phyloP scores from a whole-genome alignment of 2,113 vertebrate genomes.

The Xiphorhynchus elegans region DNA sequence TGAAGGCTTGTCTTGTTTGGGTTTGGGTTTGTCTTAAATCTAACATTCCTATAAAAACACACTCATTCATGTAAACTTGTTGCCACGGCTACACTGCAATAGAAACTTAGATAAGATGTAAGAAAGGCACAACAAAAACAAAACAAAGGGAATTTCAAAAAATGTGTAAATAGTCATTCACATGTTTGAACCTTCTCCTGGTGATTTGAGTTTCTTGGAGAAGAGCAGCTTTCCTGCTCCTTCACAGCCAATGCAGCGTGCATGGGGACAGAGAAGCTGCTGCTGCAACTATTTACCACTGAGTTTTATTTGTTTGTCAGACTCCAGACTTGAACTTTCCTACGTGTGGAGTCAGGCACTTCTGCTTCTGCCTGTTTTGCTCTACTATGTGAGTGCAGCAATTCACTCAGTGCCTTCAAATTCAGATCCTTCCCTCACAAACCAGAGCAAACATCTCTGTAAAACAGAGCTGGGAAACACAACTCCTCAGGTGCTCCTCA shows the following conservation, averaged over 20 bases:
- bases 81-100: conserved; percentile 2
- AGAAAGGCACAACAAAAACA: background rate
- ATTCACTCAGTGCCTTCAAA: background rate
- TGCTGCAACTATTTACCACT: background rate
- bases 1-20: background rate
- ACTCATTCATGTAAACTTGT: background rate
- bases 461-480: background rate
- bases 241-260: background rate
- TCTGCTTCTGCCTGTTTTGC: background rate
- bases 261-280: background rate
- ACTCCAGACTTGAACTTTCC: background rate
- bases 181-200: background rate
- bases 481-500: background rate
- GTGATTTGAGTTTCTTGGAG: background rate
- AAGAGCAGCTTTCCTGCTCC: background rate
- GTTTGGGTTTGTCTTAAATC: background rate
- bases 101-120: conserved; percentile 18
- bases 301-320: background rate
- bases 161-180: background rate
- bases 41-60: conserved; percentile 13
- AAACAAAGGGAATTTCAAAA: background rate
- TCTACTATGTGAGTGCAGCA: background rate
- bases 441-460: background rate
- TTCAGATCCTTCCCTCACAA: background rate
- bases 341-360: background rate